Evolutionary conservation across 2,113 vertebrate species (phyloP), one percentile per base, ranked within the genome.

Genomic region (Anguilla japonica): DNA sequence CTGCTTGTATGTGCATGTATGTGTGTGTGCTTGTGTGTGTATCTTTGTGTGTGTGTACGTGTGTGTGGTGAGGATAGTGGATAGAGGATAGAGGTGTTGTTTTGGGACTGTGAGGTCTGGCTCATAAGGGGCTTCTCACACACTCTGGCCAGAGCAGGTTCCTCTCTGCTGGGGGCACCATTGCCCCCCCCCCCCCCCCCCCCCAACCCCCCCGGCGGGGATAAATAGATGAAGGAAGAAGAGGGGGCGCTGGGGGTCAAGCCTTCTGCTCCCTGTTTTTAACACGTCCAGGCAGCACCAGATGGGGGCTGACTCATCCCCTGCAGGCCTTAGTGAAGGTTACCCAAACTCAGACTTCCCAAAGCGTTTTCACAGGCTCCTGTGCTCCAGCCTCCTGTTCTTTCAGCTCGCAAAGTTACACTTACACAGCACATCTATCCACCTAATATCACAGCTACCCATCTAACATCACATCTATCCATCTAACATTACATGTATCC

Each of bases 31-130:
- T 34, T 34, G 34, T 34, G 34, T 34, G 34, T 34, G 34, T 34
- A 34, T 34, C 34, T 34, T 34, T 34, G 34, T 34, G 34, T 34
- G 34, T 34, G 34, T 34, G 34, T 34, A 34, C 34, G 34, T 34
- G 34, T 34, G 34, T 34, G 34, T 34, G 34, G 34, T 34, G 34
- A 34, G 34, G 34, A 34, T 34, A 34, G 34, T 34, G 34, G 7
- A n/a, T 41, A 75, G 88, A 81, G 83, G 84, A 82, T 87, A 26
- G 15, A 57, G 84, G 85, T 15, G 15, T 8, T 56, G n/a, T 1
- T 85, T 82, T 81, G 86, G 83, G 43, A 56, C 81, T 87, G 84
- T 93, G 94, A 93, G 91, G 87, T 93, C 93, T 91, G 88, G 87
- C 90, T 92, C 50, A 94, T 94, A 88, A 67, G 0, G 63, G 4